Base-by-base conservation (phyloP, 1,140 invertebrate genomes). In the Melitaea cinxia region DNA sequence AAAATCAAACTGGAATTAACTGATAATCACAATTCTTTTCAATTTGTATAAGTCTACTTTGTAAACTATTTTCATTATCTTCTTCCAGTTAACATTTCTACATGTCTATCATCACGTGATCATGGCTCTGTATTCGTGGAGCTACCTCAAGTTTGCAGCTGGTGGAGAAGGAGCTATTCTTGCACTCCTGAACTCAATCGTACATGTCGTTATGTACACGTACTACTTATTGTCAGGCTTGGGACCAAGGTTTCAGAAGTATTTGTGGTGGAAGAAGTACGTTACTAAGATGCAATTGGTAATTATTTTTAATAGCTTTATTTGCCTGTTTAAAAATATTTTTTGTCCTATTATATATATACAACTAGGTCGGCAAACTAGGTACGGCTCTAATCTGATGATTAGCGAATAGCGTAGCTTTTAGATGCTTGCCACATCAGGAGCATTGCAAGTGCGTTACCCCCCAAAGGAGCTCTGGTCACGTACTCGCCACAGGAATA, bases 241-340 rank as follows among this genome's bases (percentile, higher is more conserved):
- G 65, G 96, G 96, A 21, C 96, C 96, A 0, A 88, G 93, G 19
- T 94, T 96, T 80, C 95, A 96, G 81, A 96, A 96, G 77, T 96
- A 96, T 82, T 89, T 98, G 2, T 98, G 97, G 96, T 98, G 97
- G 96, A 98, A 98, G 87, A 96, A 94, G 78, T 95, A 98, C 78
- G 93, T 98, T 7, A 98, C 97, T 0, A 93, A 92, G 17, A 90
- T 97, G 67, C 97, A 98, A 91, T 92, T 98, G 87, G 94, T 97
- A 81, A 92, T 92, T 91, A n/a, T n/a, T n/a, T n/a, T n/a, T n/a
- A n/a, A n/a, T n/a, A n/a, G n/a, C 3, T 39, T 14, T 4, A 39
- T 39, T 39, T 45, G 24, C 24, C 24, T 26, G 6, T 26, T 26
- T n/a, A n/a, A n/a, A n/a, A n/a, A n/a, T n/a, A n/a, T n/a, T n/a